Conservation (phyloP, 2,888 invertebrate species). For the Melinopterus prodromus region DNA sequence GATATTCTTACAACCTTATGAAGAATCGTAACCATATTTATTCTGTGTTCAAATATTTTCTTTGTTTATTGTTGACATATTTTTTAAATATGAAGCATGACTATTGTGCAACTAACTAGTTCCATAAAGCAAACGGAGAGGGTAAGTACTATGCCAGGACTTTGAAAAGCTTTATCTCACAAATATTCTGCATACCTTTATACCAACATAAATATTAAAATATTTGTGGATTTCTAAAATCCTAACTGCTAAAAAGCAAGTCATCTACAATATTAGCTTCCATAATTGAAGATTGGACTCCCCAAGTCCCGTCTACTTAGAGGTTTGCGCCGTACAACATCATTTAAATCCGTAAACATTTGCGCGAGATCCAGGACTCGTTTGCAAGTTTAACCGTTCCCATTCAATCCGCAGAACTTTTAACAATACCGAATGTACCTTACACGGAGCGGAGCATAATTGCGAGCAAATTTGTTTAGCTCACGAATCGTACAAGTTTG, state of each 20-base stretch:
- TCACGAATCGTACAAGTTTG: conserved; percentile 30
- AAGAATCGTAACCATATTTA: too few relatives aligned
- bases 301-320: background rate
- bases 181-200: too few relatives aligned
- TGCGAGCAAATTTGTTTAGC: conserved; percentile 39
- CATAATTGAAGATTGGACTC: background rate
- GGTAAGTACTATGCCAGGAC: too few relatives aligned
- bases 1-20: too few relatives aligned
- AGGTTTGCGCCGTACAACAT: conserved; percentile 4
- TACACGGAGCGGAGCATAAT: conserved; percentile 30
- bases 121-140: too few relatives aligned
- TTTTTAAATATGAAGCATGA: too few relatives aligned
- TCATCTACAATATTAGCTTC: background rate
- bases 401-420: conserved; percentile 36
- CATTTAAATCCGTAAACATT: conserved; percentile 5
- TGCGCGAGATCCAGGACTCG: background rate
- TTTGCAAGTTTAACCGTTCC: conserved; percentile 9
- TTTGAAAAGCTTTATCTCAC: too few relatives aligned
- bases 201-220: background rate
- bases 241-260: background rate
- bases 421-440: conserved; percentile 29
- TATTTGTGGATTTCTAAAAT: background rate
- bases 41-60: too few relatives aligned
- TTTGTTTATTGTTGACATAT: too few relatives aligned
- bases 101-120: too few relatives aligned